Evolutionary conservation across 2,113 vertebrate species (phyloP).

Genomic region (Dipodomys spectabilis): DNA sequence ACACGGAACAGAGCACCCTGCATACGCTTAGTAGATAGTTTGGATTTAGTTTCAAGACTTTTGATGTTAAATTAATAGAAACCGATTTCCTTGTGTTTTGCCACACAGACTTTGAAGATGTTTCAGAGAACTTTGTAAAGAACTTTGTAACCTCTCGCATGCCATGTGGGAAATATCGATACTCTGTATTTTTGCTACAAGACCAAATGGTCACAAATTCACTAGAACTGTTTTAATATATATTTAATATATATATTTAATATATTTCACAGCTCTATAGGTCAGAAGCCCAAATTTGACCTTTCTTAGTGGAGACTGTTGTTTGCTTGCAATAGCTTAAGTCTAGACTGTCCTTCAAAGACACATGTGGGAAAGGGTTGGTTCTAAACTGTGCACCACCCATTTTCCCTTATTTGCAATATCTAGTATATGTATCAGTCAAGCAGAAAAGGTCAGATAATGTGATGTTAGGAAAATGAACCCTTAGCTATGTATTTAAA

Average conservation of each 20-base stretch:
- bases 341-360: background rate
- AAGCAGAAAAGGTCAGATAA: too few relatives aligned
- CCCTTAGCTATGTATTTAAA: too few relatives aligned
- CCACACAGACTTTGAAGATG: background rate
- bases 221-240: too few relatives aligned
- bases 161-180: background rate
- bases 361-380: too few relatives aligned
- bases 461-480: too few relatives aligned
- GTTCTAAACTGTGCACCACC: background rate
- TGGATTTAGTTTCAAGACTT: background rate
- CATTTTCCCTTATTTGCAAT: too few relatives aligned
- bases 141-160: too few relatives aligned
- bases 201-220: background rate
- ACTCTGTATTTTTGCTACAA: background rate
- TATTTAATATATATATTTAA: too few relatives aligned
- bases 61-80: background rate
- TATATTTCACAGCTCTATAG: background rate
- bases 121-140: too few relatives aligned
- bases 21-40: background rate
- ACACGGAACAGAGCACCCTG: background rate
- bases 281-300: background rate
- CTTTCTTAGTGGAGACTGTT: background rate
- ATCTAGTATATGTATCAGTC: too few relatives aligned
- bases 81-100: background rate
- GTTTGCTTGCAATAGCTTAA: background rate